These are phyloP conservation scores for Coptodon bakossiorum DNA, from an alignment of 2,113 vertebrate species.

Conservation along the genomic window DNA sequence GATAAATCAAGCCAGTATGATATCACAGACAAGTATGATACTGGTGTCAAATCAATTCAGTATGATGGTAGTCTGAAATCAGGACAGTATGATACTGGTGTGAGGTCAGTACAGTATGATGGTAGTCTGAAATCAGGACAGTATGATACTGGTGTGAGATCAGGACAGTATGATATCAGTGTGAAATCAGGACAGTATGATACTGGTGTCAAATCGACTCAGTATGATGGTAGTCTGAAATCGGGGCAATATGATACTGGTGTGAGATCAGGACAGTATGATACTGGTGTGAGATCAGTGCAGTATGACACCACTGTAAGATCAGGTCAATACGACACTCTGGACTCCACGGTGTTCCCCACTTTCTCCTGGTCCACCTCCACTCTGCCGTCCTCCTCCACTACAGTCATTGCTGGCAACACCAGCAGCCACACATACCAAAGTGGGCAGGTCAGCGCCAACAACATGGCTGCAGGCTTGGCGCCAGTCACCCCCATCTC, in stretches of 20 bases:
- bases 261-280: neutral
- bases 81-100: neutral
- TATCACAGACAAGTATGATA: neutral
- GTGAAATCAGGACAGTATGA: constrained; percentile 16
- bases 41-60: neutral
- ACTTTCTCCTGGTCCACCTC: constrained; percentile 58
- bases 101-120: constrained; percentile 1
- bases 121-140: neutral
- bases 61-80: neutral
- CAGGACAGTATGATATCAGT: neutral
- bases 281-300: neutral
- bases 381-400: constrained; percentile 44
- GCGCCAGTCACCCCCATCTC: neutral
- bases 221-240: neutral
- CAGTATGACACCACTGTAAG: neutral
- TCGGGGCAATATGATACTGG: neutral
- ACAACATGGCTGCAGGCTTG: constrained; percentile 52
- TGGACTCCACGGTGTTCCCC: constrained; percentile 46
- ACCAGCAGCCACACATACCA: constrained; percentile 50
- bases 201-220: neutral
- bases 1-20: constrained; percentile 20
- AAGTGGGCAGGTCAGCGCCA: constrained; percentile 35
- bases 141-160: neutral
- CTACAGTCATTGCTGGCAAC: neutral
- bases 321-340: constrained; percentile 52